Percentiles rank a stretch among this genome's conserved stretches.
phyloP scores from a whole-genome alignment of 2,797 vertebrate genomes.

The Etheostoma nigrum region DNA sequence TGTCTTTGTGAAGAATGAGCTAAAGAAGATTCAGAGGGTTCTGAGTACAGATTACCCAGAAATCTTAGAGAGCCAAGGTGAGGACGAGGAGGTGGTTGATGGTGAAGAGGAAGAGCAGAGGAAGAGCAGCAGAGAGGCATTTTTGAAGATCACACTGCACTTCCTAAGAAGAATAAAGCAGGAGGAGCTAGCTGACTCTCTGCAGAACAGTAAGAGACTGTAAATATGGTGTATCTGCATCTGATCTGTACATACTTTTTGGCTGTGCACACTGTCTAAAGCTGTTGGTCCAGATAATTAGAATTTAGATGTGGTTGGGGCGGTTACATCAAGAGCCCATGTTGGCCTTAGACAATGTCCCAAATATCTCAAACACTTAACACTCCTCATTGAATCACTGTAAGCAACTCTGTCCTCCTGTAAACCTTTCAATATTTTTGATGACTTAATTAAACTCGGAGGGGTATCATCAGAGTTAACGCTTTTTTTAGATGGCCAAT shows the following conservation, averaged over 20 bases:
- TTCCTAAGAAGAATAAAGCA: conserved; percentile 7
- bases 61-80: background rate
- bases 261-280: fast-evolving
- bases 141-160: conserved; percentile 38
- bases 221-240: background rate
- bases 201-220: conserved; percentile 45
- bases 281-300: background rate
- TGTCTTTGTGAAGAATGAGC: background rate
- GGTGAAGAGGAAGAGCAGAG: conserved; percentile 18
- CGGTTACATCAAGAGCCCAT: background rate
- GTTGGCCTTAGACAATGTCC: background rate
- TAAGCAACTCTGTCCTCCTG: no score
- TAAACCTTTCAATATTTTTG: no score
- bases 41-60: conserved; percentile 10
- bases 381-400: no score
- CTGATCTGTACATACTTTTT: background rate
- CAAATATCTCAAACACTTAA: no score
- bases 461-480: no score
- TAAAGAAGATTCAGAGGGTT: background rate
- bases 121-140: background rate
- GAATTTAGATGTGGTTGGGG: background rate
- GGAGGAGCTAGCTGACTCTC: conserved; percentile 17
- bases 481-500: no score
- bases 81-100: fast-evolving
- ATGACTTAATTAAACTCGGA: no score